Conservation (phyloP, 1,140 invertebrate species). For the Sminthurides bifidus region DNA sequence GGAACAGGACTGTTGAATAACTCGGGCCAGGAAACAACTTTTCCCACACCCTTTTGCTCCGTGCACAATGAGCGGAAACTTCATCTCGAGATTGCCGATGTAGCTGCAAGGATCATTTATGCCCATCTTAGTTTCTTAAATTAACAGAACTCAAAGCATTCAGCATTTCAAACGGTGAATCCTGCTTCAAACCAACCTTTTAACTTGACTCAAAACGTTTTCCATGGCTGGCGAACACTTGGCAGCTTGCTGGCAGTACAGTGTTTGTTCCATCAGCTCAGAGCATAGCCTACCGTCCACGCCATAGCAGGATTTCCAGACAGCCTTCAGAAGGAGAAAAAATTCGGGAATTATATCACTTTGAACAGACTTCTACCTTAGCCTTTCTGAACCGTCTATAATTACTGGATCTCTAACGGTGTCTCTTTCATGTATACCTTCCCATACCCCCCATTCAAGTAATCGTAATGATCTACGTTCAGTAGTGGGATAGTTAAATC, state of each 20-base stretch:
- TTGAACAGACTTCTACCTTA: neutral
- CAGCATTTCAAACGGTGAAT: slow-evolving; percentile 5
- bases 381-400: too few species aligned
- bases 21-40: slow-evolving; percentile 40
- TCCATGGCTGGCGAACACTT: slow-evolving; percentile 51
- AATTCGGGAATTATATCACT: neutral
- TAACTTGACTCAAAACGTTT: slow-evolving; percentile 49
- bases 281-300: slow-evolving; percentile 46
- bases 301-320: slow-evolving; percentile 40
- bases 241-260: slow-evolving; percentile 50
- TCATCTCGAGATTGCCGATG: slow-evolving; percentile 44
- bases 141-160: neutral
- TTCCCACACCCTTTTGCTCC: slow-evolving; percentile 69
- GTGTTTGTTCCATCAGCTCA: slow-evolving; percentile 53
- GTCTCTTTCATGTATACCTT: too few species aligned
- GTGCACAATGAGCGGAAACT: slow-evolving; percentile 54
- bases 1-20: slow-evolving; percentile 49
- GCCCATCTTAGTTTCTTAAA: neutral
- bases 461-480: too few species aligned
- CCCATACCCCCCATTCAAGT: too few species aligned
- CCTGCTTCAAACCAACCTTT: slow-evolving; percentile 41
- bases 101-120: slow-evolving; percentile 43
- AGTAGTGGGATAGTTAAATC: too few species aligned
- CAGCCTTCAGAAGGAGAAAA: slow-evolving; percentile 17
- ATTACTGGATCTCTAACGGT: too few species aligned